Evolutionary conservation across 1,140 invertebrate species (phyloP), one percentile per base, ranked within the genome.

Genomic region (Spodoptera litura): DNA sequence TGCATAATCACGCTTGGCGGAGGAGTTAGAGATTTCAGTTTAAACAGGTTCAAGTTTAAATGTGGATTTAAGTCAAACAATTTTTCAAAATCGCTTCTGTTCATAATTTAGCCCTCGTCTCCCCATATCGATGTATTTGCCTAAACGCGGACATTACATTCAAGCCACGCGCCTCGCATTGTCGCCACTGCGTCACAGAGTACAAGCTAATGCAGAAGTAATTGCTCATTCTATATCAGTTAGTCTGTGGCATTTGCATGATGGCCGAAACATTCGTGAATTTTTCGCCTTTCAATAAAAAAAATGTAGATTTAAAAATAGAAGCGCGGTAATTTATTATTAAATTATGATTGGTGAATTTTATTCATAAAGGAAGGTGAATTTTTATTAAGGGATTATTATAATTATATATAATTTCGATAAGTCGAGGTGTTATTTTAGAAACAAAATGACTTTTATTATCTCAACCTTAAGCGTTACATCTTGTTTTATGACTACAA

Each of bases 181-280:
- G 73, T 75, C 58, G 59, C 73, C 25, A 20, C 12, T 31, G 58
- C 58, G 52, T 35, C 70, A 52, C 52, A 31, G 25, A 20, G 8
- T 38, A 53, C 49, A n/a, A 74, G 31, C 80, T 81, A 83, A 86
- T 85, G 84, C 75, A 35, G 13, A 80, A 85, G 72, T 79, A 62
- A 86, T 87, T 81, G 81, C 78, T 83, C 82, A 81, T 82, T 79
- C 76, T 55, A 78, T 80, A 64, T 38, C 49, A 75, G 25, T 75
- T 75, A 75, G 59, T 52, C 13, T 49, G 49, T 4, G 35, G 25
- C 13, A 15, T 25, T 15, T 31, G 44, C 35, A 62, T 62, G 38
- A 51, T 59, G 61, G 10, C 10, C 68, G 6, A 71, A 55, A 15
- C n/a, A 56, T 71, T 55, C 9, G 27, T 52, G 27, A 0, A n/a